Conservation (phyloP, 1,140 invertebrate species). For the Tetragonula clypearis region DNA sequence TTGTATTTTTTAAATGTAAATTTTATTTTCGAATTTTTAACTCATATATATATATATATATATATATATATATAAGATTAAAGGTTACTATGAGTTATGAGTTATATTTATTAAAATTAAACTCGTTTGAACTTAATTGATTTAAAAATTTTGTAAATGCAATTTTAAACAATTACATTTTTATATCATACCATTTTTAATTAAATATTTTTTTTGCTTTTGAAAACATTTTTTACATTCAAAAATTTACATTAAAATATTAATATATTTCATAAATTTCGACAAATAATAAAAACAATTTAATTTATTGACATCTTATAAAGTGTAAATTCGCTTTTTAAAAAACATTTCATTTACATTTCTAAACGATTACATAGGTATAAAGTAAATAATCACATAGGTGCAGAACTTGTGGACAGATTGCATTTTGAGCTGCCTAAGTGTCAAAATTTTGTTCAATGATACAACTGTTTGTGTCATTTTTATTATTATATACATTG, state of each 20-base stretch:
- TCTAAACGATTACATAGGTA: background rate
- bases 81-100: background rate
- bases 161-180: background rate
- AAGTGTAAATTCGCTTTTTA: background rate
- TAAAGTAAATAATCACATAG: background rate
- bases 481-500: slow-evolving; percentile 44
- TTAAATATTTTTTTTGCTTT: background rate
- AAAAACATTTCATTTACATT: slow-evolving; percentile 5
- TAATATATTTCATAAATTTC: background rate
- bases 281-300: background rate
- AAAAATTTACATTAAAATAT: slow-evolving; percentile 3
- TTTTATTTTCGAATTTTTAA: too few relatives aligned
- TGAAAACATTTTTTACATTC: background rate
- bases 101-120: background rate
- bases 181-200: background rate
- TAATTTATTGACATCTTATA: background rate
- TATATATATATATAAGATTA: background rate
- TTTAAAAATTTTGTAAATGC: background rate
- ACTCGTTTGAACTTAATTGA: background rate
- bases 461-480: background rate
- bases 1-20: background rate
- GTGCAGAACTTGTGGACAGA: slow-evolving; percentile 1
- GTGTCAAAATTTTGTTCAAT: slow-evolving; percentile 23
- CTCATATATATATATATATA: too few relatives aligned
- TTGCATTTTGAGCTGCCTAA: slow-evolving; percentile 5